Conservation (phyloP, 2,797 vertebrate species). For the Parotocinclus haroldoi region DNA sequence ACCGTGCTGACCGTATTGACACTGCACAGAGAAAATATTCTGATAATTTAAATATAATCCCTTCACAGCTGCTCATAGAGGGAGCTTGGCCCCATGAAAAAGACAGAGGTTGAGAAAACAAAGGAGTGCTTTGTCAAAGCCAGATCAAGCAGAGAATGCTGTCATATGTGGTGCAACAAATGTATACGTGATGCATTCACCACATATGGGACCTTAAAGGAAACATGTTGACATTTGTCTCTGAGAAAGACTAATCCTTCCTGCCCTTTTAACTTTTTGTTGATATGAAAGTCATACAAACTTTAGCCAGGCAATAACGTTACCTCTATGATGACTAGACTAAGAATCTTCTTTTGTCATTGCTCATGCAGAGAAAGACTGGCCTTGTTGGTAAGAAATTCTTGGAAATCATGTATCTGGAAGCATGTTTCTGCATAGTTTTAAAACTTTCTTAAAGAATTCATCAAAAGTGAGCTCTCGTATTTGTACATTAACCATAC, state of each 20-base stretch:
- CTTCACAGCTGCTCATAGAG: slow-evolving; percentile 53
- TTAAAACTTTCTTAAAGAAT: no score
- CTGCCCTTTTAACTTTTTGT: no score
- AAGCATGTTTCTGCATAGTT: no score
- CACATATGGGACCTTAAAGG: slow-evolving; percentile 11
- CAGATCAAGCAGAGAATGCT: slow-evolving; percentile 45
- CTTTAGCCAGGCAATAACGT: slow-evolving; percentile 26
- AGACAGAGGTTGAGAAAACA: slow-evolving; percentile 60
- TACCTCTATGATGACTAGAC: slow-evolving; percentile 3
- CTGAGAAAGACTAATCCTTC: slow-evolving; percentile 17
- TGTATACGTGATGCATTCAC: slow-evolving; percentile 39
- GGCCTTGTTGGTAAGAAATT: no score
- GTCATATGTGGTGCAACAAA: slow-evolving; percentile 44
- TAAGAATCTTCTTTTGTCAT: no score
- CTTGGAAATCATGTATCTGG: no score
- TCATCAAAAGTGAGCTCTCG: no score
- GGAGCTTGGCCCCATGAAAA: slow-evolving; percentile 50
- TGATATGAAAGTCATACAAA: background rate
- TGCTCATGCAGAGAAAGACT: no score
- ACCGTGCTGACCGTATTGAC: slow-evolving; percentile 47
- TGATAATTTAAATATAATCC: slow-evolving; percentile 61
- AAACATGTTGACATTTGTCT: slow-evolving; percentile 5
- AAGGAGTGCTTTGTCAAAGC: slow-evolving; percentile 54
- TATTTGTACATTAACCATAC: no score
- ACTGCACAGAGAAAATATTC: slow-evolving; percentile 55